phyloP scores from a whole-genome alignment of 2,113 vertebrate species.

The Rhinogobius similis region DNA sequence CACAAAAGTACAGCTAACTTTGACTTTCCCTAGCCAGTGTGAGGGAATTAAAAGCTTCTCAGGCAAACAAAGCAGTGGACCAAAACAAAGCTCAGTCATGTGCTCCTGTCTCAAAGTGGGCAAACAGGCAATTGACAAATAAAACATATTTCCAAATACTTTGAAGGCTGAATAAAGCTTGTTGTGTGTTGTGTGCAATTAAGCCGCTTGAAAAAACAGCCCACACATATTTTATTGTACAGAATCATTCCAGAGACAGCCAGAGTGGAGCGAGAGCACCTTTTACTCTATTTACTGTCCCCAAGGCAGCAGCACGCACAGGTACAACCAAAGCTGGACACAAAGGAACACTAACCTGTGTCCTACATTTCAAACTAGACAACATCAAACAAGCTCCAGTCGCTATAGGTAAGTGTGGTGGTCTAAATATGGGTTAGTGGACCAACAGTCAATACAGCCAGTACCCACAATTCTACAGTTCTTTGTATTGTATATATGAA shows the following conservation, averaged over 20 bases:
- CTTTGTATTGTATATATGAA: background rate
- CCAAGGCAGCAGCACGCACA: too few species aligned
- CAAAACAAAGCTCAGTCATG: slow-evolving; percentile 51
- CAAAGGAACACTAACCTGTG: background rate
- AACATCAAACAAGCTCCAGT: background rate
- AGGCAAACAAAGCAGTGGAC: slow-evolving; percentile 29
- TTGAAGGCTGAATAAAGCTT: slow-evolving; percentile 41
- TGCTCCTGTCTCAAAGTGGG: slow-evolving; percentile 22
- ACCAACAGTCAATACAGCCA: background rate
- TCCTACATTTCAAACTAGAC: background rate
- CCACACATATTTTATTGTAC: slow-evolving; percentile 46
- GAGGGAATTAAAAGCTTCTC: slow-evolving; percentile 37
- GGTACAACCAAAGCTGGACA: background rate
- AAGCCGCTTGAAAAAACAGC: too few species aligned
- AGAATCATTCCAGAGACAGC: slow-evolving; percentile 16
- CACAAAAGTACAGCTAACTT: background rate
- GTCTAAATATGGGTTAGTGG: slow-evolving; percentile 18
- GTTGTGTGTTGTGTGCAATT: slow-evolving; percentile 33
- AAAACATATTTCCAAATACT: slow-evolving; percentile 38
- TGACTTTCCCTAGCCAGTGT: background rate
- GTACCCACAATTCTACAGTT: background rate
- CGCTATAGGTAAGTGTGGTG: background rate
- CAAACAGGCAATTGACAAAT: slow-evolving; percentile 38
- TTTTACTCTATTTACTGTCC: background rate
- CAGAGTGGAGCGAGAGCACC: background rate